These are phyloP conservation scores for Clarias platycephalus DNA, from an alignment of 2,797 vertebrate genomes.

Conservation along the genomic window DNA sequence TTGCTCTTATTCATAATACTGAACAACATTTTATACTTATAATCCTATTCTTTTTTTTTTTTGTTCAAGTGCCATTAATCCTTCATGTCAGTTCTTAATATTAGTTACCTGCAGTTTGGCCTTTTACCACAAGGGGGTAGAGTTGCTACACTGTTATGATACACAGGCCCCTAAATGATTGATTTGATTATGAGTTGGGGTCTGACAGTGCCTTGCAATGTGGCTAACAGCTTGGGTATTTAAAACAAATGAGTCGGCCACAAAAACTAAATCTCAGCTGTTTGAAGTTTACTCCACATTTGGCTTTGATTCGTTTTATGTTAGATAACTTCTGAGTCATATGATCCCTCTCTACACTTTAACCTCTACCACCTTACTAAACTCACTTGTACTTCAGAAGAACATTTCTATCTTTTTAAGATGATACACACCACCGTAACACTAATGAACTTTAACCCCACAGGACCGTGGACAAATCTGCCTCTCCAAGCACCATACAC, in stretches of 20 bases:
- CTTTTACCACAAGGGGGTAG: neutral
- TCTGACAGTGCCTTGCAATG: neutral
- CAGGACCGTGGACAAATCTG: neutral
- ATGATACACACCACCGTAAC: neutral
- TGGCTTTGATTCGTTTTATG: neutral
- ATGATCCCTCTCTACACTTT: neutral
- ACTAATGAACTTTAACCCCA: neutral
- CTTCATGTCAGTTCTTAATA: neutral
- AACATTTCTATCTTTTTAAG: neutral
- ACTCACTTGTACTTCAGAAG: neutral
- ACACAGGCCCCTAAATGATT: neutral
- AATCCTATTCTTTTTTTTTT: neutral
- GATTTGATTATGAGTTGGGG: neutral
- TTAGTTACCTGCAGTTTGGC: neutral
- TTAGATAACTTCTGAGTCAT: constrained; percentile 1
- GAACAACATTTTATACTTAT: neutral
- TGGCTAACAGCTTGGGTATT: constrained; percentile 15
- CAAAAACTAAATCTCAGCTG: constrained; percentile 5
- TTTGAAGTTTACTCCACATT: constrained; percentile 11
- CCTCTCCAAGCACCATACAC: neutral
- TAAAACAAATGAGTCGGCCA: constrained; percentile 22
- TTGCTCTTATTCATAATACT: neutral
- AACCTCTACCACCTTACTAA: neutral
- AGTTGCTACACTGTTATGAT: neutral
- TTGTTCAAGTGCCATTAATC: neutral